These are phyloP conservation scores for Heliconius sara DNA, from an alignment of 2,888 invertebrate genomes.

Conservation along the genomic window DNA sequence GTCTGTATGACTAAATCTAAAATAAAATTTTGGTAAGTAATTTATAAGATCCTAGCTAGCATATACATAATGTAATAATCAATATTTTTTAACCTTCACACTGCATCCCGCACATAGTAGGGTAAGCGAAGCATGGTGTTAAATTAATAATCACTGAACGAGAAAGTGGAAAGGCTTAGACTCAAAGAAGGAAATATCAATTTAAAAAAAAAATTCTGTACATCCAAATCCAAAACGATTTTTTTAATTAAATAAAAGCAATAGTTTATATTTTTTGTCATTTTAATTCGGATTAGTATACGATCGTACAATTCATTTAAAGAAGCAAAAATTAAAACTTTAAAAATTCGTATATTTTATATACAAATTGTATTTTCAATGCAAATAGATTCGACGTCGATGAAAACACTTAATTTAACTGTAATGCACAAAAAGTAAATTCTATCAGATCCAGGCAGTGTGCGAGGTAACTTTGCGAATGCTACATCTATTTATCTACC, in stretches of 20 bases:
- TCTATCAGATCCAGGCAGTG: conserved; percentile 56
- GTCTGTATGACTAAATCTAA: too few species aligned
- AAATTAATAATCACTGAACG: too few species aligned
- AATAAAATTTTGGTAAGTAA: too few species aligned
- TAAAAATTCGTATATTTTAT: not conserved
- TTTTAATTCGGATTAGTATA: not conserved
- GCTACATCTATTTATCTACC: conserved; percentile 68
- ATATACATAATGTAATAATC: too few species aligned
- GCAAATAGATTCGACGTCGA: conserved; percentile 41
- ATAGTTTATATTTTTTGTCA: not conserved
- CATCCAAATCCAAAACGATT: too few species aligned
- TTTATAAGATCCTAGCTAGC: too few species aligned
- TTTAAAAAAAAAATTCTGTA: not conserved
- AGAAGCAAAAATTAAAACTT: not conserved
- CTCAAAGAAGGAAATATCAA: not conserved
- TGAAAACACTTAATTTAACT: conserved; percentile 49
- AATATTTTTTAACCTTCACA: not conserved
- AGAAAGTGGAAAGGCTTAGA: too few species aligned
- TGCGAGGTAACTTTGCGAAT: conserved; percentile 66
- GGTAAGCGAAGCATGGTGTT: not conserved
- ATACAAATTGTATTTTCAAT: conserved; percentile 39
- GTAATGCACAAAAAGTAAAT: conserved; percentile 60
- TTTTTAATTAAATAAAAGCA: not conserved
- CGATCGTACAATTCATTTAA: not conserved
- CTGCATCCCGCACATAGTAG: not conserved